Percentiles rank a stretch among this genome's conserved stretches.
phyloP scores from a whole-genome alignment of 2,888 invertebrate genomes.

The Geophilus truncorum region DNA sequence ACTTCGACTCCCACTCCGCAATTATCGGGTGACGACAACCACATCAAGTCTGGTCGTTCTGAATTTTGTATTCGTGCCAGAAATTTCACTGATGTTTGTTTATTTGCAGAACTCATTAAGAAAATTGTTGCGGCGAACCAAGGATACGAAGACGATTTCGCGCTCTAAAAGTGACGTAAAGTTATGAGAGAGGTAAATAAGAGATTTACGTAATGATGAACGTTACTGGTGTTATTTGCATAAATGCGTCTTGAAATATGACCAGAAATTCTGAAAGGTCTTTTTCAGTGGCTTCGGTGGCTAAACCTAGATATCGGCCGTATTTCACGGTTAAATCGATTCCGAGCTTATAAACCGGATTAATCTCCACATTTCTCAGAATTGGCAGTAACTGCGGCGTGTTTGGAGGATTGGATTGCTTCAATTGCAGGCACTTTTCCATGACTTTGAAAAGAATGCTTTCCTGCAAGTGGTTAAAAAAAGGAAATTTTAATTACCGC shows the following conservation, averaged over 20 bases:
- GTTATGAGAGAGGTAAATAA: background rate
- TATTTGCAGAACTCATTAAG: background rate
- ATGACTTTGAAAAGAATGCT: background rate
- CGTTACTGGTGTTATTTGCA: background rate
- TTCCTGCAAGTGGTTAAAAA: background rate
- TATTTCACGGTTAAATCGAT: background rate
- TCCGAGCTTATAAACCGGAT: background rate
- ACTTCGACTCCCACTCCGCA: background rate
- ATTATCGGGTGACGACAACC: background rate
- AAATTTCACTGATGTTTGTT: background rate
- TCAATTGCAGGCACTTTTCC: background rate
- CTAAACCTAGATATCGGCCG: background rate
- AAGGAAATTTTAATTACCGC: background rate
- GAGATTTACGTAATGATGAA: no score
- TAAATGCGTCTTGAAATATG: background rate
- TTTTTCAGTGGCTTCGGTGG: background rate
- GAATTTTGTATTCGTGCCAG: background rate
- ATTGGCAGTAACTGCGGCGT: background rate
- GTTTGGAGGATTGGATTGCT: background rate
- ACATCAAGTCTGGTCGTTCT: background rate
- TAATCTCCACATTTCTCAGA: background rate
- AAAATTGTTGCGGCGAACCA: slow-evolving; percentile 29
- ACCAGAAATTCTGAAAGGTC: background rate
- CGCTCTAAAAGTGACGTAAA: no score
- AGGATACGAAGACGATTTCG: background rate